Evolutionary conservation across 2,113 vertebrate species (phyloP).

Genomic region (Pterophyllum scalare): DNA sequence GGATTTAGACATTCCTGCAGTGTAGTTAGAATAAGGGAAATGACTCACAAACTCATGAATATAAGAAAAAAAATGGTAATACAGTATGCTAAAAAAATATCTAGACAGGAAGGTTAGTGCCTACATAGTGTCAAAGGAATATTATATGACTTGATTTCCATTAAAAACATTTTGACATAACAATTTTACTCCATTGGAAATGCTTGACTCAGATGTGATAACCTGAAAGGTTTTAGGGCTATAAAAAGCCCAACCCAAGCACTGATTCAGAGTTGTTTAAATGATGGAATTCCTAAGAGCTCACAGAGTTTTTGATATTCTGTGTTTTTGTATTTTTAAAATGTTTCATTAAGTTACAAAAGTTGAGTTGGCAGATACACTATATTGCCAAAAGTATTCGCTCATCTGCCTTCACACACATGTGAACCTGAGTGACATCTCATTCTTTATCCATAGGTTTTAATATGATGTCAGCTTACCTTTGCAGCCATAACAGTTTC

Average conservation of each 20-base stretch:
- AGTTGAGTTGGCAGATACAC: too few relatives aligned
- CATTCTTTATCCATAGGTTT: too few relatives aligned
- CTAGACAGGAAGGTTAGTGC: background rate
- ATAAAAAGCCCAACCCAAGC: background rate
- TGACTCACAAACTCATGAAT: slow-evolving; percentile 14
- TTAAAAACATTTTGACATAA: background rate
- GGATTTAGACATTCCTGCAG: slow-evolving; percentile 1
- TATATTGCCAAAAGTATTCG: too few relatives aligned
- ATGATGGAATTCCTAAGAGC: background rate
- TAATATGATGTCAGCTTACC: too few relatives aligned
- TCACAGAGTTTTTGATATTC: background rate
- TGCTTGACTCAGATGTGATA: background rate
- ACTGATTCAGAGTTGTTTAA: background rate
- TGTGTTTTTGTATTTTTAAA: too few relatives aligned
- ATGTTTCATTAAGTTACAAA: too few relatives aligned
- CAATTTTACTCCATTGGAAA: background rate
- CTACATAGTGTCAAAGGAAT: background rate
- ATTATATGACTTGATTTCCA: background rate
- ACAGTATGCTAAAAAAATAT: background rate
- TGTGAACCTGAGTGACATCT: too few relatives aligned
- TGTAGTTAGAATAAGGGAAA: background rate
- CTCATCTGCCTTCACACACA: too few relatives aligned
- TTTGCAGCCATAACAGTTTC: too few relatives aligned
- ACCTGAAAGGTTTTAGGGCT: background rate
- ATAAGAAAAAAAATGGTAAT: background rate